A percentile compares a stretch with the other conserved stretches of the same genome.
Evolutionary conservation across 2,113 vertebrate species (phyloP).

Genomic region (Corythoichthys intestinalis): DNA sequence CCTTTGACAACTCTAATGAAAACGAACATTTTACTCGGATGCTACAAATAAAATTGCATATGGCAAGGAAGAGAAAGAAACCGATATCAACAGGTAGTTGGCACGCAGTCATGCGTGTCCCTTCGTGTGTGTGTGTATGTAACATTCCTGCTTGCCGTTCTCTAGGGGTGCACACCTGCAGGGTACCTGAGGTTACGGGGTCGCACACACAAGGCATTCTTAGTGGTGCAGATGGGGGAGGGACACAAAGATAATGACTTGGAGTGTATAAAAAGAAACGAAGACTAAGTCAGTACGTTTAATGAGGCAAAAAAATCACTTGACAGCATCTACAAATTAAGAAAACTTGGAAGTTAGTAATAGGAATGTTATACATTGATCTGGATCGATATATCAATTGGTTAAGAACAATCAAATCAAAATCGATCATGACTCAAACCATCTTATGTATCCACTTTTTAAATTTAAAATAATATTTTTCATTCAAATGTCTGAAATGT

Average conservation of each 20-base stretch:
- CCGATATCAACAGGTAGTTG: conserved; percentile 55
- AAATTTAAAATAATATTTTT: no score
- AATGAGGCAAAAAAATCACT: no score
- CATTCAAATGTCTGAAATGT: no score
- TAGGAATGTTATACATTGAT: no score
- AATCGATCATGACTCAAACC: no score
- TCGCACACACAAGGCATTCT: conserved; percentile 62
- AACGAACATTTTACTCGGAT: no score
- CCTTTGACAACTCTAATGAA: no score
- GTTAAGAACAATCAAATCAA: no score
- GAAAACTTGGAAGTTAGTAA: no score
- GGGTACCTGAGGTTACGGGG: conserved; percentile 33
- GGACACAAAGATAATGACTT: conserved; percentile 56
- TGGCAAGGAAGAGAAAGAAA: conserved; percentile 27
- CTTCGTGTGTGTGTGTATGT: conserved; percentile 17
- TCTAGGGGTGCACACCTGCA: conserved; percentile 70
- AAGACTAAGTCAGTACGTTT: not conserved
- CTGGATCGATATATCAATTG: no score
- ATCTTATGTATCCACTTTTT: no score
- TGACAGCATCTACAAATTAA: no score
- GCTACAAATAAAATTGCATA: not conserved
- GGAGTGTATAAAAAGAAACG: conserved; percentile 44
- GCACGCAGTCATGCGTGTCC: conserved; percentile 60
- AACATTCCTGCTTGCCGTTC: conserved; percentile 61
- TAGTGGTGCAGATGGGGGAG: conserved; percentile 47